Conservation (phyloP, 2,888 invertebrate genomes). For the Blomia tropicalis region DNA sequence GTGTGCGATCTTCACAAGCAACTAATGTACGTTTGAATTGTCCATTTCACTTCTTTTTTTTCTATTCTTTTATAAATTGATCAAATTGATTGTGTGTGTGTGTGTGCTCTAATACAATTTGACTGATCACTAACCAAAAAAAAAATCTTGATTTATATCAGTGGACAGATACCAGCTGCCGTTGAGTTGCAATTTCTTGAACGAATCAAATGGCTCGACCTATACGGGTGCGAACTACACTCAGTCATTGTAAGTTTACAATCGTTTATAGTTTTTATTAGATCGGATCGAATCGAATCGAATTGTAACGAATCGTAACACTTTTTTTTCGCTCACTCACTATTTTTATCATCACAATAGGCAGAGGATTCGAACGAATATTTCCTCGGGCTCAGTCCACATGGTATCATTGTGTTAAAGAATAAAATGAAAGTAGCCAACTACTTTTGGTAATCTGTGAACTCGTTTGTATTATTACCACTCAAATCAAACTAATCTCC, state of each 20-base stretch:
- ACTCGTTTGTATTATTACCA: background rate
- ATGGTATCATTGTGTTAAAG: slow-evolving; percentile 78
- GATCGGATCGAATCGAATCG: background rate
- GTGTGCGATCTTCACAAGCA: slow-evolving; percentile 76
- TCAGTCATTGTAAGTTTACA: slow-evolving; percentile 51
- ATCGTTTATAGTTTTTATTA: background rate
- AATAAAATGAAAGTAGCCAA: slow-evolving; percentile 92
- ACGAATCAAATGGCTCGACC: slow-evolving; percentile 94
- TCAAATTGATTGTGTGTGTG: too few relatives aligned
- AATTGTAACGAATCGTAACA: background rate
- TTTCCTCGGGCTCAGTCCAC: slow-evolving; percentile 84
- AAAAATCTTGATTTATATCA: slow-evolving; percentile 35
- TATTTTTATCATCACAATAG: slow-evolving; percentile 39
- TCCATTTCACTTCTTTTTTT: background rate
- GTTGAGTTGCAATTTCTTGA: slow-evolving; percentile 88
- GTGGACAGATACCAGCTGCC: slow-evolving; percentile 72
- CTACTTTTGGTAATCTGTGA: slow-evolving; percentile 64
- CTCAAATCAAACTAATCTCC: slow-evolving; percentile 4
- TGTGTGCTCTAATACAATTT: background rate
- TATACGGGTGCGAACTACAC: slow-evolving; percentile 94
- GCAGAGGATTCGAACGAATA: slow-evolving; percentile 92
- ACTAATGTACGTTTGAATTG: slow-evolving; percentile 49
- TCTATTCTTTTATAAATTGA: background rate
- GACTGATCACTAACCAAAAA: background rate
- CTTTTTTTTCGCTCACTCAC: background rate